Evolutionary conservation across 2,113 vertebrate genomes (phyloP).

Genomic region (Saccopteryx bilineata): DNA sequence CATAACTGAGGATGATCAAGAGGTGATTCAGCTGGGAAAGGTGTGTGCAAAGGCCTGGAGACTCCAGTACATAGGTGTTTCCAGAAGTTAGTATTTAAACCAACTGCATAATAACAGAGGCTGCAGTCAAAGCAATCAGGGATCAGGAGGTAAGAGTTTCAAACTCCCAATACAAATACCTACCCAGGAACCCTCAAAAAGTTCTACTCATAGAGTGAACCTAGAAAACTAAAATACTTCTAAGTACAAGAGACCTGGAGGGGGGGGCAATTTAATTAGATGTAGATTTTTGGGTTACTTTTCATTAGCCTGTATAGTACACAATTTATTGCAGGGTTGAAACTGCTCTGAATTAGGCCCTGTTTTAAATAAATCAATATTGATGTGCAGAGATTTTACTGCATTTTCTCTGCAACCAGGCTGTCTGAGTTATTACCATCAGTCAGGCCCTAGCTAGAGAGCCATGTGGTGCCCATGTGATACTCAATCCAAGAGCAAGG

Average conservation of each 20-base stretch:
- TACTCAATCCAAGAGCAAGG: not conserved
- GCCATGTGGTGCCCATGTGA: not conserved
- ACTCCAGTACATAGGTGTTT: not conserved
- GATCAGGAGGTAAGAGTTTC: not conserved
- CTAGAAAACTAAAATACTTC: not conserved
- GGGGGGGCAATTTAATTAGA: not conserved
- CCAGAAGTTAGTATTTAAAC: not conserved
- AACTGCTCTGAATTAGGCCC: slow-evolving; percentile 5
- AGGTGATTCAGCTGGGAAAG: not conserved
- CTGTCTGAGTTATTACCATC: not conserved
- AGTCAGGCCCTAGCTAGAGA: not conserved
- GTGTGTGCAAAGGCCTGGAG: not conserved
- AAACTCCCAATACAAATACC: not conserved
- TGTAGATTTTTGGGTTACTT: not conserved
- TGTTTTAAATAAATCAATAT: not conserved
- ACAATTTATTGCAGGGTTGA: slow-evolving; percentile 24
- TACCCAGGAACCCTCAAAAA: not conserved
- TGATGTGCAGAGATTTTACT: not conserved
- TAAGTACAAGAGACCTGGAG: not conserved
- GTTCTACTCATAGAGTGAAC: not conserved
- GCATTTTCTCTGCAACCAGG: not conserved
- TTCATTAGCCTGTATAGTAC: not conserved
- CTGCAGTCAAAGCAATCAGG: not conserved
- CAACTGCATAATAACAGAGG: not conserved
- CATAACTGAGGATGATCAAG: not conserved